Evolutionary conservation across 2,113 vertebrate species (phyloP), one percentile per base, ranked within the genome.

Genomic region (Stercorarius parasiticus): DNA sequence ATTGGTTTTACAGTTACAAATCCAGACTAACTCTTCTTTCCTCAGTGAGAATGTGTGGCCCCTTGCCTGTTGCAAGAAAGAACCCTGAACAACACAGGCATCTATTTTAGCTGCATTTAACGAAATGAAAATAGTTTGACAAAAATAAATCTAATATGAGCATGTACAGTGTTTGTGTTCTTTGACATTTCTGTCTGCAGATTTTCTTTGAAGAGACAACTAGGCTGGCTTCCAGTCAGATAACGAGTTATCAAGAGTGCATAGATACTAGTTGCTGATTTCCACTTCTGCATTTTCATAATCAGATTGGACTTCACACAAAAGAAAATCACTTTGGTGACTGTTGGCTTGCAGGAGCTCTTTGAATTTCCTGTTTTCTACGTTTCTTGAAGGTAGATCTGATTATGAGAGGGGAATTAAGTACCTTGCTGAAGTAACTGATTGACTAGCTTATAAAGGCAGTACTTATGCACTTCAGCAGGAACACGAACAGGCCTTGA

Each of bases 261-360:
- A 84, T 50, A 96, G 93, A 96, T 95, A 83, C 93, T 86, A 88
- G 73, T 85, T 95, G 74, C 90, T 90, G 96, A 97, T 95, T 96
- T 93, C 91, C 84, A 94, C 74, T 93, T 93, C 80, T 93, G 86
- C 80, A 82, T 96, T 90, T 95, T 78, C 89, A 56, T 96, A 96
- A 97, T 97, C 97, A 91, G 93, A 96, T 96, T 96, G 95, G 91
- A 92, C 81, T 96, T 95, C 84, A 86, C 81, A 94, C 88, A 94
- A 74, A 96, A 92, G 91, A 86, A 96, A 96, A 96, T 93, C 86
- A 82, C 82, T 95, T 92, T 86, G 90, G 77, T 95, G 81, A 69
- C 93, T 92, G 78, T 87, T 91, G 91, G 84, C 84, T 93, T 85
- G 92, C 84, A 91, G 95, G 42, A 95, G 32, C 81, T 93, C 90